A percentile compares a stretch with the other conserved stretches of the same genome.
Conservation (phyloP, 2,888 invertebrate species). For the Epirrhoe tristata region DNA sequence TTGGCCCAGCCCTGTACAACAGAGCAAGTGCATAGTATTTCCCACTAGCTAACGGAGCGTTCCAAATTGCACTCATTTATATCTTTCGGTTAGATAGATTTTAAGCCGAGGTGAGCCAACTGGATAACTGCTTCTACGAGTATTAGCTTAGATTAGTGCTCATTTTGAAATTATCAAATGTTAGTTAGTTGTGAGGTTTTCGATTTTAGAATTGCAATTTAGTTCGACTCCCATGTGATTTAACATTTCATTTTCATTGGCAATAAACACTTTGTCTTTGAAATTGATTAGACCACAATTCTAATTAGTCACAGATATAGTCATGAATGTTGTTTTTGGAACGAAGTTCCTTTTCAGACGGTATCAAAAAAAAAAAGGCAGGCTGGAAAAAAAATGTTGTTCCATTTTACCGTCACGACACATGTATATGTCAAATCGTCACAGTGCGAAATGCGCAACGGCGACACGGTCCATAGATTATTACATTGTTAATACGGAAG, state of each 20-base stretch:
- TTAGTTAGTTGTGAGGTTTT: background rate
- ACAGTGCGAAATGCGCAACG: no score
- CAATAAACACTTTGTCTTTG: background rate
- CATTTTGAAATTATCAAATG: background rate
- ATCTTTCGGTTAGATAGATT: conserved; percentile 36
- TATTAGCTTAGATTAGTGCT: conserved; percentile 11
- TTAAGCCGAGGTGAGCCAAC: conserved; percentile 20
- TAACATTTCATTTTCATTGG: background rate
- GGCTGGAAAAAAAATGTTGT: no score
- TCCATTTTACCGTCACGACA: no score
- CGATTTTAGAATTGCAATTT: background rate
- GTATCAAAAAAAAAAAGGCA: no score
- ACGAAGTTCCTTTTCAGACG: no score
- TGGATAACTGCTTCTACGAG: conserved; percentile 23
- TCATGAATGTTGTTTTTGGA: no score
- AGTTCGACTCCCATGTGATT: background rate
- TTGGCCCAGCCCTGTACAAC: conserved; percentile 3
- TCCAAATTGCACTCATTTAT: conserved; percentile 31
- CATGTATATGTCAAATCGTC: no score
- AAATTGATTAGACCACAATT: background rate
- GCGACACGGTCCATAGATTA: no score
- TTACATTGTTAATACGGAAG: no score
- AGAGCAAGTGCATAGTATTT: conserved; percentile 7
- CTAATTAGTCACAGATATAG: background rate
- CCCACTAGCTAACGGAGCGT: conserved; percentile 29